Base-by-base conservation (phyloP, 2,113 vertebrate species). In the Atherinomorus stipes region DNA sequence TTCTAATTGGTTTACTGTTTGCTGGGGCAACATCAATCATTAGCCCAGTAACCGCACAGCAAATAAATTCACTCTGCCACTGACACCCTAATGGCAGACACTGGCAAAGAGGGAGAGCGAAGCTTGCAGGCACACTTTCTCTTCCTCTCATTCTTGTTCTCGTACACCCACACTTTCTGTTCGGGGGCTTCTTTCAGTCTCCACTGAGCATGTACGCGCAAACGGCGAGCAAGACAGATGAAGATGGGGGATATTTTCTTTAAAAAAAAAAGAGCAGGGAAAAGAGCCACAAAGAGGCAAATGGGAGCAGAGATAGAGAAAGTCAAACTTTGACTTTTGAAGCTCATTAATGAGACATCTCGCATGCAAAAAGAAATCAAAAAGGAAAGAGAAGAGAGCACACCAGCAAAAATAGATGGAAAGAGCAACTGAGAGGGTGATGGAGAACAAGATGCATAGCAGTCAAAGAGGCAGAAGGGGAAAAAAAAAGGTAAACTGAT, bases 1-100 rank as follows among this genome's bases (percentile, higher is more conserved):
- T 93, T 94, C 95, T 98, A 97, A 98, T 98, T 97, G 97, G 96
- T 97, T 98, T 97, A 98, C 96, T 96, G 96, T 97, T 97, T 96
- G 94, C 93, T 95, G 95, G 93, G 96, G 95, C 91, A 85, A 95
- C 96, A 99, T 98, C 97, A 97, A 98, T 98, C 97, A 98, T 96
- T 96, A 94, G 95, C 93, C 95, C 93, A 94, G 95, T 93, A 97
- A 97, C 96, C 95, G 92, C 91, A 91, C 92, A 93, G 95, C 93
- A 96, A 98, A 99, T 97, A 96, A 97, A 96, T 96, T 96, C 96
- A 97, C 96, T 91, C 89, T 91, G 94, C 96, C 94, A 95, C 95
- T 96, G 94, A 96, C 95, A 96, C 93, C 94, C 84, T 96, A 95
- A 96, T 96, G 96, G 96, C 93, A 96, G 94, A 95, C 94, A 93